A percentile compares a stretch with the other conserved stretches of the same genome.
These are phyloP conservation scores for Palloptera scutellata DNA, from an alignment of 2,888 invertebrate species.

Conservation along the genomic window DNA sequence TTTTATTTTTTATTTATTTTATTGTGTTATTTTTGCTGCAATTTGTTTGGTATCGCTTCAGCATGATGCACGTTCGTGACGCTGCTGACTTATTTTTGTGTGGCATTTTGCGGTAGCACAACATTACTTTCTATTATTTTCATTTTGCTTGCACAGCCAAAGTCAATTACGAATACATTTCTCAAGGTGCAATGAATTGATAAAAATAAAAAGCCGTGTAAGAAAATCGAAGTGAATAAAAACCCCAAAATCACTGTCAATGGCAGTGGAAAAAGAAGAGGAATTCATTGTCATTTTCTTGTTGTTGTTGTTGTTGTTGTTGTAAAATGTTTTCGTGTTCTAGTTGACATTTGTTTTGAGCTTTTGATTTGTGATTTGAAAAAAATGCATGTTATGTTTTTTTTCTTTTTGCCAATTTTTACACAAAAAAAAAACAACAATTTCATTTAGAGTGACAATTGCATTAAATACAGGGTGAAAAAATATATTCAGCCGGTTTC, in stretches of 20 bases:
- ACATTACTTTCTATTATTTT: constrained; percentile 16
- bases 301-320: too few species aligned
- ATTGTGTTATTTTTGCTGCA: constrained; percentile 1
- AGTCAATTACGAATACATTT: constrained; percentile 6
- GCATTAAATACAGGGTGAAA: too few species aligned
- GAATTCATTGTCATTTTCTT: constrained; percentile 2
- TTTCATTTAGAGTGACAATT: too few species aligned
- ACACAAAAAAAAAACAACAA: too few species aligned
- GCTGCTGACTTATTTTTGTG: constrained; percentile 4
- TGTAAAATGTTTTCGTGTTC: too few species aligned
- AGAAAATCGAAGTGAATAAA: constrained; percentile 1
- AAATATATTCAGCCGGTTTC: too few species aligned
- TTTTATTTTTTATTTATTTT: constrained; percentile 16
- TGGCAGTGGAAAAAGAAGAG: constrained; percentile 29
- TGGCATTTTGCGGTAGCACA: not conserved
- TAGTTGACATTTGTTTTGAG: too few species aligned
- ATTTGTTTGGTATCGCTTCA: constrained; percentile 12
- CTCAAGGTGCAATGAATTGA: not conserved
- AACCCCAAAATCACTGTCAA: constrained; percentile 35
- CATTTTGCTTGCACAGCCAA: constrained; percentile 10
- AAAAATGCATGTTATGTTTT: too few species aligned
- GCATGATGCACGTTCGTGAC: not conserved
- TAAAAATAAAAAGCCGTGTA: not conserved
- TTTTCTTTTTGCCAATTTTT: too few species aligned
- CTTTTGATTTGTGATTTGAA: too few species aligned